Conservation (phyloP, 1,140 invertebrate species). For the Macrobrachium nipponense region DNA sequence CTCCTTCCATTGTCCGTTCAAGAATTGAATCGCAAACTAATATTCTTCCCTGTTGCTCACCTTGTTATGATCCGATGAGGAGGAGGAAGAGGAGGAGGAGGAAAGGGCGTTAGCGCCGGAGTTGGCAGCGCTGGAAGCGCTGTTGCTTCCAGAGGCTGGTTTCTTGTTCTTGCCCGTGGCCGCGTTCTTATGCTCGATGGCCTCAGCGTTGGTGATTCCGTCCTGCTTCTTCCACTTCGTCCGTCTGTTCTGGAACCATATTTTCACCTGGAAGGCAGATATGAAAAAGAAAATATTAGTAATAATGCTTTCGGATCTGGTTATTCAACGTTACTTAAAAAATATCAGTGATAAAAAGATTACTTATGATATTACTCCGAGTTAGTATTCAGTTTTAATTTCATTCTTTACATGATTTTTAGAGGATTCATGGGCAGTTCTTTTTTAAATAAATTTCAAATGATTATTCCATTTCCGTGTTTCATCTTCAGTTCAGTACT, state of each 20-base stretch:
- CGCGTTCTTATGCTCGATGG: constrained; percentile 60
- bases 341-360: too few species aligned
- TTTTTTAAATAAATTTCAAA: too few species aligned
- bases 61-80: neutral
- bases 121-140: constrained; percentile 8
- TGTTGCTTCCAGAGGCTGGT: neutral
- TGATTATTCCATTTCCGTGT: too few species aligned
- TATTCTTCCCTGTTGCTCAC: too few species aligned
- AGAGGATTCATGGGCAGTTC: too few species aligned
- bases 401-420: too few species aligned
- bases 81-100: neutral
- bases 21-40: too few species aligned
- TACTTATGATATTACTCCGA: too few species aligned
- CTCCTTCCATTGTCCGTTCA: too few species aligned
- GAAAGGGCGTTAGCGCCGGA: neutral
- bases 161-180: constrained; percentile 57
- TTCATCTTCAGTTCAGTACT: too few species aligned
- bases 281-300: neutral
- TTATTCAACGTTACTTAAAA: too few species aligned
- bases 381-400: too few species aligned
- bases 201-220: constrained; percentile 63
- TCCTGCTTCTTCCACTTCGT: constrained; percentile 99
- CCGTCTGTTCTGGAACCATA: constrained; percentile 96
- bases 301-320: neutral
- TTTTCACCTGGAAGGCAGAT: constrained; percentile 81